Conservation (phyloP, 1,140 invertebrate species). For the Drosophila sulfurigaster region DNA sequence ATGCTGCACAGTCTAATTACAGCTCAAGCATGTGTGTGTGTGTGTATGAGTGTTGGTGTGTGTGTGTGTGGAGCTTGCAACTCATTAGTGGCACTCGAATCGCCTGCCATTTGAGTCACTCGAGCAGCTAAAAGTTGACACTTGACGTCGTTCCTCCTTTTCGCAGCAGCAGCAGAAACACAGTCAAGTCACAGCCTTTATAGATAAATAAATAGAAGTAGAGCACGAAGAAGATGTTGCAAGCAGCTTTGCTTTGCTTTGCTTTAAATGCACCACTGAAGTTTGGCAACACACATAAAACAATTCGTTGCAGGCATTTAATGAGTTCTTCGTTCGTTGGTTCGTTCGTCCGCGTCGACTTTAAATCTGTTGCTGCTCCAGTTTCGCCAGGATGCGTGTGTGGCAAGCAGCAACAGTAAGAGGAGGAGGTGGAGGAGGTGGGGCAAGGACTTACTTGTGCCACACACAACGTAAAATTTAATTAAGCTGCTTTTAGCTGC, state of each 20-base stretch:
- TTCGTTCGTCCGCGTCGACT: background rate
- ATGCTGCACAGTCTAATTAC: slow-evolving; percentile 22
- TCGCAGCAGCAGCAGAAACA: background rate
- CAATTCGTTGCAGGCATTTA: slow-evolving; percentile 47
- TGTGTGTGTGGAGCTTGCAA: slow-evolving; percentile 26
- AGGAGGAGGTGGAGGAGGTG: no score
- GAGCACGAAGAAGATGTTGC: background rate
- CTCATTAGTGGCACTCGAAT: slow-evolving; percentile 45
- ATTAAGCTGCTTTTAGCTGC: slow-evolving; percentile 58
- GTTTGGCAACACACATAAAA: slow-evolving; percentile 52
- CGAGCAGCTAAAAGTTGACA: slow-evolving; percentile 43
- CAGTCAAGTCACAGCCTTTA: slow-evolving; percentile 11
- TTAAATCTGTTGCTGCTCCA: slow-evolving; percentile 49
- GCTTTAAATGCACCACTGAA: slow-evolving; percentile 39
- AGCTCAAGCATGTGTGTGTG: slow-evolving; percentile 3
- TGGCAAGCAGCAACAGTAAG: background rate
- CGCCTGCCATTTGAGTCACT: slow-evolving; percentile 30
- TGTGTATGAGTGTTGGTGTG: no score
- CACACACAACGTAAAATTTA: slow-evolving; percentile 47
- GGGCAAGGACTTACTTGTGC: slow-evolving; percentile 7
- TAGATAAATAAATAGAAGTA: slow-evolving; percentile 23
- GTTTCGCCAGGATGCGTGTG: slow-evolving; percentile 23
- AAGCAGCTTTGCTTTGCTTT: background rate
- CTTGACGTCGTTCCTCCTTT: slow-evolving; percentile 22
- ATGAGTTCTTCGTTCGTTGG: slow-evolving; percentile 35